Percentiles rank a stretch among this genome's conserved stretches.
phyloP scores from a whole-genome alignment of 2,797 vertebrate genomes.

The Danio kyathit region DNA sequence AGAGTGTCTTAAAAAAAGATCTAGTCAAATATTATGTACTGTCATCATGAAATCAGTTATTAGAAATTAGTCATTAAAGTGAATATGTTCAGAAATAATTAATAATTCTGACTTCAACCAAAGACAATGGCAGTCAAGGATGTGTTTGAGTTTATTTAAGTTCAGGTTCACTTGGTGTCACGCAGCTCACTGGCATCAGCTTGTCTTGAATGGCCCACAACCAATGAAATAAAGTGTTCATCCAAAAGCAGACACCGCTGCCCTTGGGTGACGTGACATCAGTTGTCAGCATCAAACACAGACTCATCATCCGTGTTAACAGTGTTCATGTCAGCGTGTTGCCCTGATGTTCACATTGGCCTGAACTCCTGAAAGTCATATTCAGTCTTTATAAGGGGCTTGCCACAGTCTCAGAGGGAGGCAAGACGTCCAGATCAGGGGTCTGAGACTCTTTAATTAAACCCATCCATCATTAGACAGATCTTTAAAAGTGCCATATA shows the following conservation, averaged over 20 bases:
- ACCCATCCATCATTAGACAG: not conserved
- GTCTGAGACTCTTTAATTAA: not conserved
- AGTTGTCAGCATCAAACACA: not conserved
- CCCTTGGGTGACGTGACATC: slow-evolving; percentile 9
- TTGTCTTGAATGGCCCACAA: not conserved
- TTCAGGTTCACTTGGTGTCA: not conserved
- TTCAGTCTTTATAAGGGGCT: not conserved
- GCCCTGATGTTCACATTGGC: not conserved
- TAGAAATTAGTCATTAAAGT: too few relatives aligned
- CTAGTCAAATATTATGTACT: too few relatives aligned
- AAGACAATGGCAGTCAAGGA: too few relatives aligned
- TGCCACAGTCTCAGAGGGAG: not conserved
- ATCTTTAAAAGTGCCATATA: not conserved
- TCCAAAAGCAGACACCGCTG: slow-evolving; percentile 5
- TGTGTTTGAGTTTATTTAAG: not conserved
- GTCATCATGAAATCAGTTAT: too few relatives aligned
- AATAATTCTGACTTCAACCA: too few relatives aligned
- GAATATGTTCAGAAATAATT: too few relatives aligned
- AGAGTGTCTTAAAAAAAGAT: too few relatives aligned
- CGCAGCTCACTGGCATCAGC: not conserved
- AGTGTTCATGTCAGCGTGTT: not conserved
- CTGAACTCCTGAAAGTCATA: not conserved
- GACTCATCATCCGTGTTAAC: not conserved
- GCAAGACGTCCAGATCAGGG: not conserved
- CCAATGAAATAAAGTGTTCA: not conserved